These are phyloP conservation scores for Danionella dracula DNA, from an alignment of 2,797 vertebrate genomes.

Conservation along the genomic window DNA sequence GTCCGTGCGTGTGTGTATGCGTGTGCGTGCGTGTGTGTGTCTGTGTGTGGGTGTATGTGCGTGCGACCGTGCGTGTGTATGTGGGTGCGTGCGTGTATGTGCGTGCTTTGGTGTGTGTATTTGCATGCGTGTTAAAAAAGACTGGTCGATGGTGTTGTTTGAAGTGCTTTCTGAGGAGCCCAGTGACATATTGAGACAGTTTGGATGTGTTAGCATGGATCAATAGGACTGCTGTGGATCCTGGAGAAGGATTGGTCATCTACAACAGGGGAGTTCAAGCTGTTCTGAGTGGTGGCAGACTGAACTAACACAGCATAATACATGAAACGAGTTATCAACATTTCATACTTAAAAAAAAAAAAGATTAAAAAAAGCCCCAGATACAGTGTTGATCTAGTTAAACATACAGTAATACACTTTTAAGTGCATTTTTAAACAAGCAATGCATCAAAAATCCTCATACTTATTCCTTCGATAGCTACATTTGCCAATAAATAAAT, in stretches of 20 bases:
- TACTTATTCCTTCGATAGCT: too few relatives aligned
- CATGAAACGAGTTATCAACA: slow-evolving; percentile 7
- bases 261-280: slow-evolving; percentile 3
- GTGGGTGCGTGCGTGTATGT: slow-evolving; percentile 39
- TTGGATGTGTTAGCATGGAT: slow-evolving; percentile 30
- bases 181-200: slow-evolving; percentile 61
- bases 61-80: slow-evolving; percentile 52
- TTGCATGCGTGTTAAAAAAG: too few relatives aligned
- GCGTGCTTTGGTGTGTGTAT: slow-evolving; percentile 55
- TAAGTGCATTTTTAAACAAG: too few relatives aligned
- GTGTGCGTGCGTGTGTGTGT: slow-evolving; percentile 50
- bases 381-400: too few relatives aligned
- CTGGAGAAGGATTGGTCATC: slow-evolving; percentile 25
- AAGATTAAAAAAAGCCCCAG: too few relatives aligned
- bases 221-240: slow-evolving; percentile 27
- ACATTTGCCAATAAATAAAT: too few relatives aligned
- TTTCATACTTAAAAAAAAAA: too few relatives aligned
- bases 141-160: slow-evolving; percentile 64
- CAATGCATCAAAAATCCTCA: too few relatives aligned
- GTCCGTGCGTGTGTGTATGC: slow-evolving; percentile 2
- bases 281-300: background rate
- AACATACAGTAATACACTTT: too few relatives aligned
- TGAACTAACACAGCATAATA: slow-evolving; percentile 19
- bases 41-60: slow-evolving; percentile 14
- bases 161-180: slow-evolving; percentile 60